phyloP scores from a whole-genome alignment of 1,140 invertebrate genomes.

The Limonius californicus region DNA sequence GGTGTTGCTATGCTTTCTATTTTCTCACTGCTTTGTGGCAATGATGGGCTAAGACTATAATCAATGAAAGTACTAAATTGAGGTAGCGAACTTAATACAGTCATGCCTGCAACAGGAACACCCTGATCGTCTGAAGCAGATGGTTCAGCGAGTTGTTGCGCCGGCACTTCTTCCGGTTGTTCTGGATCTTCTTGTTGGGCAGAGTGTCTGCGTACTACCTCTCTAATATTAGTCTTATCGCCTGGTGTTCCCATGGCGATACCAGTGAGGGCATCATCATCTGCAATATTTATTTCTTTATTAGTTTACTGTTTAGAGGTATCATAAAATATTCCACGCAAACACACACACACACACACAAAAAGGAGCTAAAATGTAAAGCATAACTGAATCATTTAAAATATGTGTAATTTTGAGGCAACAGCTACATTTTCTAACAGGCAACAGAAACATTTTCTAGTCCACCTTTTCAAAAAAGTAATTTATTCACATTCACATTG shows the following conservation, averaged over 20 bases:
- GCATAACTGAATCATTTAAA: too few relatives aligned
- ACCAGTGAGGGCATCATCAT: conserved; percentile 45
- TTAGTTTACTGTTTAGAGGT: too few relatives aligned
- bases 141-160: not conserved
- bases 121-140: conserved; percentile 3
- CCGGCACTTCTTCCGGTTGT: not conserved
- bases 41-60: conserved; percentile 9
- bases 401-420: too few relatives aligned
- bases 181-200: conserved; percentile 18
- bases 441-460: too few relatives aligned
- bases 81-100: conserved; percentile 30
- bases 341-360: too few relatives aligned
- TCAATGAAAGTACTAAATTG: conserved; percentile 15
- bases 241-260: conserved; percentile 48
- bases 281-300: too few relatives aligned
- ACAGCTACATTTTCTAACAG: too few relatives aligned
- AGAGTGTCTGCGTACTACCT: conserved; percentile 36
- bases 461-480: too few relatives aligned
- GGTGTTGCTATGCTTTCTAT: conserved; percentile 17
- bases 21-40: conserved; percentile 21
- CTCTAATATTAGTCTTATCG: conserved; percentile 41
- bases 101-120: conserved; percentile 31
- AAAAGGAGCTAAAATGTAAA: too few relatives aligned
- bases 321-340: too few relatives aligned
- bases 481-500: too few relatives aligned